These are phyloP conservation scores for Ochotona princeps DNA, from an alignment of 2,113 vertebrate species.

Conservation along the genomic window DNA sequence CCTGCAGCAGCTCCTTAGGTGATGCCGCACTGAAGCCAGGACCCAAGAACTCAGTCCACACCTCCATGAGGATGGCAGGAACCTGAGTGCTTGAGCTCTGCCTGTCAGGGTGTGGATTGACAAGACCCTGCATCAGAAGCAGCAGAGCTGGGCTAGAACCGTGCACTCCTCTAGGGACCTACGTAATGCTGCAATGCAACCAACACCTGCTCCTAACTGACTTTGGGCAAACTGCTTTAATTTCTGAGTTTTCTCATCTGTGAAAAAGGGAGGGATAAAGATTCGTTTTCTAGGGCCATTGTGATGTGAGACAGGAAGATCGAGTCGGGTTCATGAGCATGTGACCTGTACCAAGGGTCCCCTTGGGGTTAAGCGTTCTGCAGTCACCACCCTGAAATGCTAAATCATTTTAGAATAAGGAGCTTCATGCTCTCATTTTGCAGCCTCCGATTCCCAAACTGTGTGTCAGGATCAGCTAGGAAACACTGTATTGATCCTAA, in stretches of 20 bases:
- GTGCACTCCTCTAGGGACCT: too few species aligned
- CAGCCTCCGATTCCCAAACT: background rate
- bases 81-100: too few species aligned
- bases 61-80: too few species aligned
- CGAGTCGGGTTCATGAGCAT: background rate
- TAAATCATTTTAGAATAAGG: background rate
- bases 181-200: too few species aligned
- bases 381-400: background rate
- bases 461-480: background rate
- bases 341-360: too few species aligned
- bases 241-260: background rate
- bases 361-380: accelerated
- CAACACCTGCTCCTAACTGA: background rate
- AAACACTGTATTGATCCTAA: background rate
- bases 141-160: too few species aligned
- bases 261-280: background rate
- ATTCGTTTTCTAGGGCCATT: background rate
- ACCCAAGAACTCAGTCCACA: too few species aligned
- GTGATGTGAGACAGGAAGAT: background rate
- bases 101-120: too few species aligned
- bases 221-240: background rate
- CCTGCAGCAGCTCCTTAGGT: too few species aligned
- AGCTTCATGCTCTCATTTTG: background rate
- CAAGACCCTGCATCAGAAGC: too few species aligned
- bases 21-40: too few species aligned